These are phyloP conservation scores for Zapornia atra DNA, from an alignment of 2,113 vertebrate species.

Conservation along the genomic window DNA sequence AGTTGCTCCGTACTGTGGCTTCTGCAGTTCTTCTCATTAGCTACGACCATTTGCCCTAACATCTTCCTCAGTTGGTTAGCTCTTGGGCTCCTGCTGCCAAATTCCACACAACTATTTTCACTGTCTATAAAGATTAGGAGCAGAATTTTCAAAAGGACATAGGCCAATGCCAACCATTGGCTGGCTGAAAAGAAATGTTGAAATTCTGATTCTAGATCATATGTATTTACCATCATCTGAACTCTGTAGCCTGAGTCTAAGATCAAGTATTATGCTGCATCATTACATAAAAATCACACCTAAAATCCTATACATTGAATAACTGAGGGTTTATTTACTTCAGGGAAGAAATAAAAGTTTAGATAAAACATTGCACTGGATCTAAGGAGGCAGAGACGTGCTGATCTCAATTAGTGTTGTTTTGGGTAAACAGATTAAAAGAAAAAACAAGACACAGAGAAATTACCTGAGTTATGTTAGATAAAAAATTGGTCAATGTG, in stretches of 20 bases:
- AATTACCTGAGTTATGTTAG: neutral
- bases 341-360: neutral
- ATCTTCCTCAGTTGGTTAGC: neutral
- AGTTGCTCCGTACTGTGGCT: neutral
- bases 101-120: neutral
- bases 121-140: neutral
- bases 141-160: neutral
- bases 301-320: neutral
- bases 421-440: neutral
- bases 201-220: neutral
- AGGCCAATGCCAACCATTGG: neutral
- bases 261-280: neutral
- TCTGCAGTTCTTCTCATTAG: neutral
- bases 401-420: neutral
- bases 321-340: neutral
- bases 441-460: neutral
- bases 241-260: neutral
- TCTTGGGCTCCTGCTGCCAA: neutral
- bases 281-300: neutral
- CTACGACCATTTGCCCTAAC: neutral
- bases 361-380: neutral
- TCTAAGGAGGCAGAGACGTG: neutral
- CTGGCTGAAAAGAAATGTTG: neutral
- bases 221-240: neutral
- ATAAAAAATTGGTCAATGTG: neutral